These are phyloP conservation scores for Dromiciops gliroides DNA, from an alignment of 2,113 vertebrate species.

Conservation along the genomic window DNA sequence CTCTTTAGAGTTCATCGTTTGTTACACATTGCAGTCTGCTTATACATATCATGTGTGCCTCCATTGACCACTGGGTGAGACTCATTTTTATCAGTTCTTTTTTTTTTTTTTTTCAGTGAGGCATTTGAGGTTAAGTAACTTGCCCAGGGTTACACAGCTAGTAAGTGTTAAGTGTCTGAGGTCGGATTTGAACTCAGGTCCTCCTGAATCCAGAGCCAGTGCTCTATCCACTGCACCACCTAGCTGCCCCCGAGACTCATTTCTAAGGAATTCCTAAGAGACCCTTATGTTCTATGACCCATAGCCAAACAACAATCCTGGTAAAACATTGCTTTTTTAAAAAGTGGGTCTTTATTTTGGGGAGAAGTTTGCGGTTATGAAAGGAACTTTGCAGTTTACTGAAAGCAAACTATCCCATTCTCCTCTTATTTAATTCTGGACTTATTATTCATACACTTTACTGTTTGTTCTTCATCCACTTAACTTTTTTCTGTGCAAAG, in stretches of 20 bases:
- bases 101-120: no score
- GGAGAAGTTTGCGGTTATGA: neutral
- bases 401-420: neutral
- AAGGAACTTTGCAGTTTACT: neutral
- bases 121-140: no score
- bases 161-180: no score
- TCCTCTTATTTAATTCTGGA: neutral
- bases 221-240: no score
- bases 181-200: no score
- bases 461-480: neutral
- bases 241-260: no score
- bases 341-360: neutral
- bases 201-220: no score
- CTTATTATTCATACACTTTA: neutral
- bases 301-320: neutral
- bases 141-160: no score
- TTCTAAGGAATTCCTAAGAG: neutral
- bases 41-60: neutral
- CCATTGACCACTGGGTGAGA: neutral
- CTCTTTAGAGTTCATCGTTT: neutral
- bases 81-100: no score
- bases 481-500: neutral
- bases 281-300: neutral
- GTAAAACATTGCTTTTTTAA: neutral
- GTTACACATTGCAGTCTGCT: neutral